Evolutionary conservation across 2,797 vertebrate species (phyloP).

Genomic region (Eupleurogrammus muticus): DNA sequence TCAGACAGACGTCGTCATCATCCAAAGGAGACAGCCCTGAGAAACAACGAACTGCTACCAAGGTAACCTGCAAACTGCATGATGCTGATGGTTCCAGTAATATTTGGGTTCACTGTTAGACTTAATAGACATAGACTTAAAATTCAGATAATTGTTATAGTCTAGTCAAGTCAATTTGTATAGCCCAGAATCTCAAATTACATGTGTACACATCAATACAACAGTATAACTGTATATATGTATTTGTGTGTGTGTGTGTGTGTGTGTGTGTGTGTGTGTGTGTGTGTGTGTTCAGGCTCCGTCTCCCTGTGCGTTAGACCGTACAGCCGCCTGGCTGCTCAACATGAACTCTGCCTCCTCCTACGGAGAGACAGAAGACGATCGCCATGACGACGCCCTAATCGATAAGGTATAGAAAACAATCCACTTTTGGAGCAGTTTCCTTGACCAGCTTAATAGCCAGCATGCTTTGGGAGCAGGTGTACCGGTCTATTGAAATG

Average conservation of each 20-base stretch:
- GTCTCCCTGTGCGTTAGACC: slow-evolving; percentile 95
- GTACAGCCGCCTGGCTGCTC: slow-evolving; percentile 97
- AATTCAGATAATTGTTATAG: background rate
- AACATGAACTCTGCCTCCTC: slow-evolving; percentile 93
- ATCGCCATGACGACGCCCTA: slow-evolving; percentile 90
- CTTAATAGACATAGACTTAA: no score
- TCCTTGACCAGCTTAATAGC: background rate
- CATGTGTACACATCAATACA: background rate
- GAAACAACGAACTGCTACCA: slow-evolving; percentile 87
- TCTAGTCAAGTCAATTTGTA: background rate
- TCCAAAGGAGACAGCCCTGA: slow-evolving; percentile 97
- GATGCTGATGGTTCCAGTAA: no score
- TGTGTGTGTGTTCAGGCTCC: slow-evolving; percentile 89
- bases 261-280: slow-evolving; percentile 73
- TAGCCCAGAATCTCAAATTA: no score
- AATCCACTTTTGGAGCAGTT: background rate
- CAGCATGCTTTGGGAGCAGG: no score
- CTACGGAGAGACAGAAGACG: slow-evolving; percentile 93
- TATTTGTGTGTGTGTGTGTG: slow-evolving; percentile 47
- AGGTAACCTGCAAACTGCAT: slow-evolving; percentile 55
- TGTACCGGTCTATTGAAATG: no score
- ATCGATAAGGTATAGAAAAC: slow-evolving; percentile 90
- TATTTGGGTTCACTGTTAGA: background rate
- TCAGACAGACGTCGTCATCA: slow-evolving; percentile 90
- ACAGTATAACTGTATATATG: background rate